These are phyloP conservation scores for Haliclona indistincta DNA, from an alignment of 37 sponge, comb jelly and placozoan genomes.

Conservation along the genomic window DNA sequence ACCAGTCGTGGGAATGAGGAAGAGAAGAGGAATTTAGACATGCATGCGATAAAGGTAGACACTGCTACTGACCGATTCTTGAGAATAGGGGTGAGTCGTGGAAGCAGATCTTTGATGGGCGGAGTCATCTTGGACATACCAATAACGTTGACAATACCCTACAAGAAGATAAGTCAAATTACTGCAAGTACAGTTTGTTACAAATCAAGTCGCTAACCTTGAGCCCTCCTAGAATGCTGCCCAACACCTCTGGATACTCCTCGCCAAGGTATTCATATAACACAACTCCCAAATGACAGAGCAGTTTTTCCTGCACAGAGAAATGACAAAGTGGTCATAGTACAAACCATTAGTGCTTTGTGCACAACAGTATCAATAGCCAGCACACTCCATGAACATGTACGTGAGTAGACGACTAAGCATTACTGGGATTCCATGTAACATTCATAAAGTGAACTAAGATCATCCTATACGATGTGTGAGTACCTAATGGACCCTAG, in stretches of 20 bases:
- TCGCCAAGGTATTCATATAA: constrained; percentile 99
- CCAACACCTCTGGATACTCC: constrained; percentile 98
- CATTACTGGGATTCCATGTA: too few species aligned
- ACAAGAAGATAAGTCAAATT: background rate
- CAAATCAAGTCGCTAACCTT: constrained; percentile 56
- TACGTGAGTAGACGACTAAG: too few species aligned
- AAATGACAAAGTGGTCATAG: background rate
- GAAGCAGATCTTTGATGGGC: constrained; percentile 97
- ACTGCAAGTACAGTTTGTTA: background rate
- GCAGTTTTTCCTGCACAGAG: constrained; percentile 83
- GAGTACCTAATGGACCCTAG: too few species aligned
- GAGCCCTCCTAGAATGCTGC: constrained; percentile 94
- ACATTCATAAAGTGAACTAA: too few species aligned
- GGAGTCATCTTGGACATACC: constrained; percentile 99
- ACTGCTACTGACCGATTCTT: constrained; percentile 88
- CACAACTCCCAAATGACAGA: constrained; percentile 95
- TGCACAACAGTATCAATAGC: too few species aligned
- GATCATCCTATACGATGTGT: too few species aligned
- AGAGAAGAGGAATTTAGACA: background rate
- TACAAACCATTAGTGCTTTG: background rate
- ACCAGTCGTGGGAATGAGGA: too few species aligned
- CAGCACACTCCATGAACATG: too few species aligned
- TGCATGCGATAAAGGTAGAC: too few species aligned
- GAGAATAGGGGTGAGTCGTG: constrained; percentile 92
- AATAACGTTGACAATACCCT: constrained; percentile 98